Evolutionary conservation across 2,113 vertebrate species (phyloP).

Genomic region (Saccopteryx leptura): DNA sequence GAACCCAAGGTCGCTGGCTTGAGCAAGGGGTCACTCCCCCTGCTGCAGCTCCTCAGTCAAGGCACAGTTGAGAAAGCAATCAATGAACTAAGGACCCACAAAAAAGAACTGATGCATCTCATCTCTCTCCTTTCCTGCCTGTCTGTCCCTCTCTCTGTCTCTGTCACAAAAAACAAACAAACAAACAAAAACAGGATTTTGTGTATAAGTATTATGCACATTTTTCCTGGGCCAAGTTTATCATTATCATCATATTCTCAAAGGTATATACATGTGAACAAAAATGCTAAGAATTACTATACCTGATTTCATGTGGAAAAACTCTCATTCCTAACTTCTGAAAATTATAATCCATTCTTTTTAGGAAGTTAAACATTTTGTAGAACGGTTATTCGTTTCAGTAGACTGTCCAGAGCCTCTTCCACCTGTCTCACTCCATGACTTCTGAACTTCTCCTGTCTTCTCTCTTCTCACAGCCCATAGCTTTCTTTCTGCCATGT

Average conservation of each 20-base stretch:
- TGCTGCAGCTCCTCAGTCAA: too few species aligned
- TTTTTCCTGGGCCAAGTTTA: not conserved
- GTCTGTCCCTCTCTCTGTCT: too few species aligned
- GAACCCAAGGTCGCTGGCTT: too few species aligned
- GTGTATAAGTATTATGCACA: not conserved
- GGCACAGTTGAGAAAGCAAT: too few species aligned
- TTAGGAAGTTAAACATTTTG: not conserved
- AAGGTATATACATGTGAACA: too few species aligned
- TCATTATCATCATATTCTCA: not conserved
- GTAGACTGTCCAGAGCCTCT: not conserved
- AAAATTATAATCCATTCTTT: not conserved
- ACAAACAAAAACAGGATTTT: too few species aligned
- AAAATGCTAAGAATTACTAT: conserved; percentile 5
- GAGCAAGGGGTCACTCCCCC: too few species aligned
- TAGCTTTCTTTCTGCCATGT: not conserved
- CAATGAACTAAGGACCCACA: too few species aligned
- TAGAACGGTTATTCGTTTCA: not conserved
- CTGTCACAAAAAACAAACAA: too few species aligned
- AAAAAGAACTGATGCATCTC: too few species aligned
- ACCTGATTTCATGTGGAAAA: conserved; percentile 3
- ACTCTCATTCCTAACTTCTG: not conserved
- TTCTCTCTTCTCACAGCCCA: not conserved
- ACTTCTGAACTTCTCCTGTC: not conserved
- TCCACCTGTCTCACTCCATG: not conserved
- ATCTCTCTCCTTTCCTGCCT: too few species aligned